phyloP scores from a whole-genome alignment of 2,888 invertebrate genomes.

The Gibbula magus region DNA sequence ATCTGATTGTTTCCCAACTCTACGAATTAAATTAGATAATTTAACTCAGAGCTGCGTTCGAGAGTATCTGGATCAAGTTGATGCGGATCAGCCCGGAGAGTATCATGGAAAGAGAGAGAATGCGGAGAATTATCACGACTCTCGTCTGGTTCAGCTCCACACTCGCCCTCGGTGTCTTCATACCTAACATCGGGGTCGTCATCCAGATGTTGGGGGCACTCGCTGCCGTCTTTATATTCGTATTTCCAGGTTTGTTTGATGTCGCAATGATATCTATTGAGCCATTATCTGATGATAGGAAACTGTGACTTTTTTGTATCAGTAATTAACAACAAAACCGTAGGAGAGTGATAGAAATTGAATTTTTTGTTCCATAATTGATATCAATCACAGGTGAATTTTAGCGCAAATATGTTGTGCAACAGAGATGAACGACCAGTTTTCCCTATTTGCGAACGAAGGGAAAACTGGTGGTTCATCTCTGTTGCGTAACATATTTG shows the following conservation, averaged over 20 bases:
- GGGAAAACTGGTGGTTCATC: too few species aligned
- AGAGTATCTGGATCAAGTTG: conserved; percentile 69
- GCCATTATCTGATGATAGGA: too few species aligned
- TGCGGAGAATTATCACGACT: conserved; percentile 75
- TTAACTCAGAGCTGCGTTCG: conserved; percentile 69
- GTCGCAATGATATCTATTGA: background rate
- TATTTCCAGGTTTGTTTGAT: conserved; percentile 76
- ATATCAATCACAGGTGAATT: too few species aligned
- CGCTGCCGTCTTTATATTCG: conserved; percentile 80
- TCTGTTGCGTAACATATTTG: too few species aligned
- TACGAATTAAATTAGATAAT: background rate
- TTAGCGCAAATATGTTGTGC: too few species aligned
- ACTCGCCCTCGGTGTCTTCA: conserved; percentile 77
- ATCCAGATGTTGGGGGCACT: conserved; percentile 80
- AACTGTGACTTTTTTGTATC: too few species aligned
- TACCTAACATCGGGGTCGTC: conserved; percentile 80
- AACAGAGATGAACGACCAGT: too few species aligned
- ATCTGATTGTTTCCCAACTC: too few species aligned
- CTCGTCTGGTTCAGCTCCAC: conserved; percentile 78
- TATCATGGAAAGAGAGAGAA: conserved; percentile 62
- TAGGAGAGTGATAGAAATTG: too few species aligned
- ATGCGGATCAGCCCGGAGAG: conserved; percentile 60
- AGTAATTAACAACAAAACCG: too few species aligned
- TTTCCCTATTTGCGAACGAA: too few species aligned
- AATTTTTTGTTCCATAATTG: too few species aligned